A percentile compares a stretch with the other conserved stretches of the same genome.
Evolutionary conservation across 2,888 invertebrate genomes (phyloP).

Genomic region (Drosophila borborema): DNA sequence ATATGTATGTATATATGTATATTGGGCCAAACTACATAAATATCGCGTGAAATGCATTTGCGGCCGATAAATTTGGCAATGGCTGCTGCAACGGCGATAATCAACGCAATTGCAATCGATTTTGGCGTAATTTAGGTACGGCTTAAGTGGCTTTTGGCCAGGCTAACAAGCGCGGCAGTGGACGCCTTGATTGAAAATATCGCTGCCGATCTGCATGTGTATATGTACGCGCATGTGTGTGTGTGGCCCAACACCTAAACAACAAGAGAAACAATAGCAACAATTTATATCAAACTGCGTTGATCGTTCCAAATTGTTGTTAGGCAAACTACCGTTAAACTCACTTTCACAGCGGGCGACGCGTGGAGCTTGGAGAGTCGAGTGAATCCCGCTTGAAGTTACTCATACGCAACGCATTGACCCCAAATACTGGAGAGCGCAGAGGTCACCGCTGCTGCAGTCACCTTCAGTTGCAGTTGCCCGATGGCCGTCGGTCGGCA

Average conservation of each 20-base stretch:
- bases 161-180: slow-evolving; percentile 65
- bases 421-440: slow-evolving; percentile 39
- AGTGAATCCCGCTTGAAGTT: slow-evolving; percentile 38
- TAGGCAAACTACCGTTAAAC: slow-evolving; percentile 82
- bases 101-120: slow-evolving; percentile 81
- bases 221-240: slow-evolving; percentile 7
- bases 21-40: slow-evolving; percentile 75
- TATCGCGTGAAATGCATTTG: slow-evolving; percentile 80
- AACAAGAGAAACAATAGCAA: slow-evolving; percentile 56
- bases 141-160: slow-evolving; percentile 66
- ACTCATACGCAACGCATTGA: slow-evolving; percentile 74
- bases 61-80: slow-evolving; percentile 76
- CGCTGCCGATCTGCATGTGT: slow-evolving; percentile 3
- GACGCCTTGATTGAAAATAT: slow-evolving; percentile 62
- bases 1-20: slow-evolving; percentile 38
- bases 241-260: slow-evolving; percentile 58
- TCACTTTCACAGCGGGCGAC: slow-evolving; percentile 73
- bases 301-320: slow-evolving; percentile 67
- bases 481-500: slow-evolving; percentile 60
- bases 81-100: slow-evolving; percentile 69
- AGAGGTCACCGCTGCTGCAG: slow-evolving; percentile 11
- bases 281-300: slow-evolving; percentile 78
- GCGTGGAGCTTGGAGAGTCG: neutral
- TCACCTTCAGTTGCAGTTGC: slow-evolving; percentile 41
- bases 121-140: slow-evolving; percentile 79